A percentile compares a stretch with the other conserved stretches of the same genome.
Evolutionary conservation across 2,888 invertebrate species (phyloP).

Genomic region (Dolomedes plantarius): DNA sequence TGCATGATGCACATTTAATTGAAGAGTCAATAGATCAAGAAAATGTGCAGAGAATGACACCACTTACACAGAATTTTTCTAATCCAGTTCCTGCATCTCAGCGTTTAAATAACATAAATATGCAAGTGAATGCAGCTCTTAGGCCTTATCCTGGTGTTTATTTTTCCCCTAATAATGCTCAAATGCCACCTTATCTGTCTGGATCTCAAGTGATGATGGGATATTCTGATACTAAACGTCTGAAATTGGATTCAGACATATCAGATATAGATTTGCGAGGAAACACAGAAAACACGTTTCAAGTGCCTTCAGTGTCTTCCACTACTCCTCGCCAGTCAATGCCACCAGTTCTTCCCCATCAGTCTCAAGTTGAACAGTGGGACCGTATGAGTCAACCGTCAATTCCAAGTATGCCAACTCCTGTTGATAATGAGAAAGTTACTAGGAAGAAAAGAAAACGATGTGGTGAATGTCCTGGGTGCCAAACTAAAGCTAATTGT

Average conservation of each 20-base stretch:
- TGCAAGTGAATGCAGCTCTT: conserved; percentile 56
- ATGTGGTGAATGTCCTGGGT: conserved; percentile 95
- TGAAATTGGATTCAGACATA: conserved; percentile 58
- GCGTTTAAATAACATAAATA: conserved; percentile 50
- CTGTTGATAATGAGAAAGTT: conserved; percentile 58
- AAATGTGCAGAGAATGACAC: conserved; percentile 40
- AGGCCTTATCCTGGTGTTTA: conserved; percentile 23
- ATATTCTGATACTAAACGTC: conserved; percentile 58
- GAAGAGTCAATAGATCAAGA: conserved; percentile 56
- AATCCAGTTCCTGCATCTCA: conserved; percentile 34
- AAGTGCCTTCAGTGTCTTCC: conserved; percentile 74
- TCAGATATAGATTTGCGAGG: conserved; percentile 48
- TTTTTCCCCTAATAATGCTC: conserved; percentile 32
- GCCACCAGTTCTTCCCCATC: conserved; percentile 34
- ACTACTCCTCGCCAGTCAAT: conserved; percentile 68
- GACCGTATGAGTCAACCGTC: conserved; percentile 48
- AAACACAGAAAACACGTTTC: conserved; percentile 70
- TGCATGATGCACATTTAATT: conserved; percentile 35
- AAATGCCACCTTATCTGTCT: conserved; percentile 37
- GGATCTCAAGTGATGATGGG: conserved; percentile 58
- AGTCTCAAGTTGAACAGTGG: conserved; percentile 69
- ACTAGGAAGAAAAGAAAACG: conserved; percentile 77
- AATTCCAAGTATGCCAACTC: conserved; percentile 38
- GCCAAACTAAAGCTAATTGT: conserved; percentile 95
- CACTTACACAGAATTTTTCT: conserved; percentile 55